These are phyloP conservation scores for Telmatherina bonti DNA, from an alignment of 2,797 vertebrate genomes.

Conservation along the genomic window DNA sequence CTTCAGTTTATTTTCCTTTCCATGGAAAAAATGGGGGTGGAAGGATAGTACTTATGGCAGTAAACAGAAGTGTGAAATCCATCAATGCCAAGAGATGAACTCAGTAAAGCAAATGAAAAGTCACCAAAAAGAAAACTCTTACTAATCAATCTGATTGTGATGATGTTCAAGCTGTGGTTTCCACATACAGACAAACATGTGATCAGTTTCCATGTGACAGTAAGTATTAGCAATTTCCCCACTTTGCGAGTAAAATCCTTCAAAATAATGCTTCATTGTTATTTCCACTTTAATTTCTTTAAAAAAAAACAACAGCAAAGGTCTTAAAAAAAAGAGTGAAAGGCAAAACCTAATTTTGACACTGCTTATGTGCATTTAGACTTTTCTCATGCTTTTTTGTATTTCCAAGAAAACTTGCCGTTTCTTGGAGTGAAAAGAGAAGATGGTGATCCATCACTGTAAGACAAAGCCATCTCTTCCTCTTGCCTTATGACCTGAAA, in stretches of 20 bases:
- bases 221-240: background rate
- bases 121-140: no score
- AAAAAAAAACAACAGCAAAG: no score
- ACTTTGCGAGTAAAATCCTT: background rate
- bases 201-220: background rate
- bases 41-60: slow-evolving; percentile 29
- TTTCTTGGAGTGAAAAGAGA: slow-evolving; percentile 32
- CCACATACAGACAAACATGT: background rate
- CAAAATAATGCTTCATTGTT: no score
- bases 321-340: no score
- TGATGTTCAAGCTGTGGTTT: background rate
- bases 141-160: no score
- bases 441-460: slow-evolving; percentile 53
- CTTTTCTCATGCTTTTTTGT: slow-evolving; percentile 10
- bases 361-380: no score
- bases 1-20: slow-evolving; percentile 25
- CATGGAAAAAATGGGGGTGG: slow-evolving; percentile 48
- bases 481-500: slow-evolving; percentile 47
- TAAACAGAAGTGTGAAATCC: slow-evolving; percentile 24
- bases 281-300: no score
- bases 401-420: slow-evolving; percentile 21
- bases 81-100: slow-evolving; percentile 11
- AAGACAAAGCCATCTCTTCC: slow-evolving; percentile 50
- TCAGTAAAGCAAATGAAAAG: no score
- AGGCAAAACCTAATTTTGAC: no score